phyloP scores from a whole-genome alignment of 1,140 invertebrate genomes.

The Oreohelix idahoensis region DNA sequence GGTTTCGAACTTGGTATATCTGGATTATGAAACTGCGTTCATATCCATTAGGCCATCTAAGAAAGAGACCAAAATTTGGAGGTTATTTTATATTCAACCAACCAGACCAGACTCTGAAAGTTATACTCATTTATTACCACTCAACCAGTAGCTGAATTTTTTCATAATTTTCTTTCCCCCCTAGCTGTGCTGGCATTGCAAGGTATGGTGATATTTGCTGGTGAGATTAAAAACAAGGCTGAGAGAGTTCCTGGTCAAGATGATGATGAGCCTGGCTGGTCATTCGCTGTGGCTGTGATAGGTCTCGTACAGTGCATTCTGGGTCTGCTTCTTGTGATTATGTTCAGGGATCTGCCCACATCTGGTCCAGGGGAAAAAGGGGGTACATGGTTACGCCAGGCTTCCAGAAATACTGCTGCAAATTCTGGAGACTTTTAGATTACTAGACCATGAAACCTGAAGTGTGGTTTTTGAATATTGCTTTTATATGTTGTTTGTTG shows the following conservation, averaged over 20 bases:
- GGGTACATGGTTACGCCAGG: neutral
- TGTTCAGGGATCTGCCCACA: conserved; percentile 31
- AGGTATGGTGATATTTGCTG: no score
- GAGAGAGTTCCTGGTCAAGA: conserved; percentile 28
- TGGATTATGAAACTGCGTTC: no score
- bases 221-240: conserved; percentile 5
- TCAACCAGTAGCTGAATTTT: neutral
- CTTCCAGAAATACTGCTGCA: neutral
- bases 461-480: no score
- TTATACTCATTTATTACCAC: no score
- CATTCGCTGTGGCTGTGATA: conserved; percentile 31
- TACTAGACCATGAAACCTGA: no score
- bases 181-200: conserved; percentile 20
- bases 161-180: neutral
- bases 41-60: no score
- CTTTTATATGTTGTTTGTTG: no score
- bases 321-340: conserved; percentile 17
- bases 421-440: neutral
- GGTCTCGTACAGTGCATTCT: conserved; percentile 14
- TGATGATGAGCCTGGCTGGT: conserved; percentile 33
- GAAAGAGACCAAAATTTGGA: no score
- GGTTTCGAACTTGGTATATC: no score
- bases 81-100: no score
- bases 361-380: neutral
- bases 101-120: no score